These are phyloP conservation scores for Drosophila phalerata DNA, from an alignment of 2,888 invertebrate genomes.

Conservation along the genomic window DNA sequence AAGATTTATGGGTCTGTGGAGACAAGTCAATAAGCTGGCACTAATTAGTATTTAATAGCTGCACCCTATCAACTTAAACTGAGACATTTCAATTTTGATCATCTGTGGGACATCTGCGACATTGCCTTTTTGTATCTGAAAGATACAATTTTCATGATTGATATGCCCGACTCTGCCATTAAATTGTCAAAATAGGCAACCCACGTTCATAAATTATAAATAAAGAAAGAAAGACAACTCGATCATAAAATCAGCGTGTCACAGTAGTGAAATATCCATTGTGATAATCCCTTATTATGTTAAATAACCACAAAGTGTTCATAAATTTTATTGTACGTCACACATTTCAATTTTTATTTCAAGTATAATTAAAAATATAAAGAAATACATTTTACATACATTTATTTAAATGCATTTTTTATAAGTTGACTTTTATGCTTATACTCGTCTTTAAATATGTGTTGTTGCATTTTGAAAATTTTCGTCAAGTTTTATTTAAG, in stretches of 20 bases:
- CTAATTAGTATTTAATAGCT: constrained; percentile 74
- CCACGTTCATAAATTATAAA: constrained; percentile 63
- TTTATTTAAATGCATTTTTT: constrained; percentile 38
- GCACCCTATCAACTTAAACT: constrained; percentile 19
- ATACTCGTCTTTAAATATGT: constrained; percentile 42
- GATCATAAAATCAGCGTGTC: constrained; percentile 58
- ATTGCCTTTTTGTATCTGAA: constrained; percentile 28
- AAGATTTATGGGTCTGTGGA: constrained; percentile 59
- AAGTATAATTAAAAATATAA: constrained; percentile 68
- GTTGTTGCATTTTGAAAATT: constrained; percentile 32
- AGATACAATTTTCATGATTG: constrained; percentile 61
- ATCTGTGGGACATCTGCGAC: constrained; percentile 41
- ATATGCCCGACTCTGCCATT: constrained; percentile 58
- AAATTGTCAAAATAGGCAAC: constrained; percentile 74
- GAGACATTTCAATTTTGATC: constrained; percentile 21
- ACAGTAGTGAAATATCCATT: constrained; percentile 61
- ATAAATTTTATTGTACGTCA: constrained; percentile 70
- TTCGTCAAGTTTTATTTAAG: constrained; percentile 45
- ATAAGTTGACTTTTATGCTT: constrained; percentile 39
- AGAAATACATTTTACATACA: constrained; percentile 38
- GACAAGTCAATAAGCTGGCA: constrained; percentile 62
- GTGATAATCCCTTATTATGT: constrained; percentile 56
- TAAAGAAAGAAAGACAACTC: constrained; percentile 26
- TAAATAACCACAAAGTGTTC: constrained; percentile 66
- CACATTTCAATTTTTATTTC: constrained; percentile 50